Percentiles rank a stretch among this genome's conserved stretches.
Conservation (phyloP, 2,888 invertebrate species). For the Leptodirus hochenwartii region DNA sequence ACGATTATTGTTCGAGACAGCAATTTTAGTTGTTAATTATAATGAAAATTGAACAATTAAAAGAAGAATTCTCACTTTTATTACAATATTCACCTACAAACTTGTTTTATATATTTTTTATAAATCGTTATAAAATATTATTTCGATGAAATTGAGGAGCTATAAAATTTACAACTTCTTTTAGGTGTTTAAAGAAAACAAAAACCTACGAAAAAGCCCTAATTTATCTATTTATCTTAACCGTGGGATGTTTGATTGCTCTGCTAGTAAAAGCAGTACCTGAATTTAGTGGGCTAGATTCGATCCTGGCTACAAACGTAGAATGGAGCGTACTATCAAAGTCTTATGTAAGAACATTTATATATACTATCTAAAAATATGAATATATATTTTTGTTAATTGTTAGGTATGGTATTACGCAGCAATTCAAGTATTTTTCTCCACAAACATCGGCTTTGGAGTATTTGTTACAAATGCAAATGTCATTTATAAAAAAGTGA, state of each 20-base stretch:
- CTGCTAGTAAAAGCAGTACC: constrained; percentile 21
- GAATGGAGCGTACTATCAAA: constrained; percentile 21
- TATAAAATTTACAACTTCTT: constrained; percentile 7
- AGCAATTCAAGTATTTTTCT: constrained; percentile 42
- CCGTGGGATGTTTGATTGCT: constrained; percentile 21
- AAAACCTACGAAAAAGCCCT: constrained; percentile 24
- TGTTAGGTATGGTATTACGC: constrained; percentile 42
- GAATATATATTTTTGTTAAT: constrained; percentile 8
- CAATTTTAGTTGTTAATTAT: too few relatives aligned
- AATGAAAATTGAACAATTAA: too few relatives aligned
- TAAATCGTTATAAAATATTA: background rate
- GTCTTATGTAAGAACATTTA: constrained; percentile 19
- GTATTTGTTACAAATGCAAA: constrained; percentile 44
- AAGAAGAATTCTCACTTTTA: background rate
- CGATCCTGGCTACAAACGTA: constrained; percentile 16
- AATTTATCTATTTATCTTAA: constrained; percentile 20
- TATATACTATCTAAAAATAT: background rate
- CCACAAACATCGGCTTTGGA: constrained; percentile 43
- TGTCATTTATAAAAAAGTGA: constrained; percentile 40
- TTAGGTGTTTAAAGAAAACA: constrained; percentile 22
- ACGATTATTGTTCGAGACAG: too few relatives aligned
- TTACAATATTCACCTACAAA: background rate
- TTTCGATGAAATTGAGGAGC: background rate
- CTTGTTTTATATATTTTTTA: too few relatives aligned
- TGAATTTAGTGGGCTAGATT: constrained; percentile 13